Percentiles rank a stretch among this genome's conserved stretches.
Conservation (phyloP, 2,113 vertebrate species). For the Urocynchramus pylzowi region DNA sequence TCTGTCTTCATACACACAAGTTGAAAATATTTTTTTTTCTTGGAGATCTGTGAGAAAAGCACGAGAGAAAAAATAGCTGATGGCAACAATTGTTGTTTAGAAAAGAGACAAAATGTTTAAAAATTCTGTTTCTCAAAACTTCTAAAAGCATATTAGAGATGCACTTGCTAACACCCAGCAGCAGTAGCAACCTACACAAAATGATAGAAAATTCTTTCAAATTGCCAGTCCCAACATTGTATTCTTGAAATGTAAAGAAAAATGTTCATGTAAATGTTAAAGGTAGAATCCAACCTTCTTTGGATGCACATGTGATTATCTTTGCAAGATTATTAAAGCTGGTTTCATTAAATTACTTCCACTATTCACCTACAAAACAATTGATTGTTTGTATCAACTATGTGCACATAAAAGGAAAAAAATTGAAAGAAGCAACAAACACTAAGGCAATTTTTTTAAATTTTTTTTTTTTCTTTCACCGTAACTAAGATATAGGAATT, state of each 20-base stretch:
- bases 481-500: background rate
- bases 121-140: conserved; percentile 11
- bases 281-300: background rate
- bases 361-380: background rate
- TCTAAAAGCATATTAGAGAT: conserved; percentile 1
- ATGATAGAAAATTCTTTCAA: conserved; percentile 1
- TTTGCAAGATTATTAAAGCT: background rate
- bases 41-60: background rate
- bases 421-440: background rate
- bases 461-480: background rate
- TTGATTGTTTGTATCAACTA: background rate
- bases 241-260: background rate
- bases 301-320: background rate
- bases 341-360: background rate
- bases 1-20: background rate
- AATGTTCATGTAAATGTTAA: background rate
- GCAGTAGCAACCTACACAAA: conserved; percentile 44
- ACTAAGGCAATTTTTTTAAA: background rate
- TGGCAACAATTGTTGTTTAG: conserved; percentile 16
- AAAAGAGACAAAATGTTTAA: conserved; percentile 22
- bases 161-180: conserved; percentile 49
- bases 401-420: background rate
- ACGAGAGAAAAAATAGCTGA: conserved; percentile 16
- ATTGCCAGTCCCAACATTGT: background rate
- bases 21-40: conserved; percentile 7